Conservation (phyloP, 2,797 vertebrate genomes). For the Synanceia verrucosa region DNA sequence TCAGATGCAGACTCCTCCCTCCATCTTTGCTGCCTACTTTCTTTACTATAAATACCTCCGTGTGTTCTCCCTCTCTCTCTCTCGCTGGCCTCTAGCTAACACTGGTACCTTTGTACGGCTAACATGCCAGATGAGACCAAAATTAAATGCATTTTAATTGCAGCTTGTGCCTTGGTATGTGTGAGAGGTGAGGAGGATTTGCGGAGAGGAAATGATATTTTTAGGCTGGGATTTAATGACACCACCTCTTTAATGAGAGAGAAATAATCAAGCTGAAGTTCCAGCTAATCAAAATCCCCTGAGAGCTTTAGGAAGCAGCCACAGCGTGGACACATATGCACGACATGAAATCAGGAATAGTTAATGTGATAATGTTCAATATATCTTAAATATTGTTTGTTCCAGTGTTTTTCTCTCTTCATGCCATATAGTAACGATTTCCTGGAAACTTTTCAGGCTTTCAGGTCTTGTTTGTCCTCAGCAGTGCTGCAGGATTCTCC, state of each 20-base stretch:
- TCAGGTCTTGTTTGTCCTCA: neutral
- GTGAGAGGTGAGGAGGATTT: constrained; percentile 51
- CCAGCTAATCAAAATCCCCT: neutral
- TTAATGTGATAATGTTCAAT: neutral
- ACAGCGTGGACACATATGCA: neutral
- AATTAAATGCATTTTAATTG: constrained; percentile 75
- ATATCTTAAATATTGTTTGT: neutral
- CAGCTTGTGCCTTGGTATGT: constrained; percentile 35
- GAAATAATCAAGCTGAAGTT: constrained; percentile 10
- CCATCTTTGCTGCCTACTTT: constrained; percentile 28
- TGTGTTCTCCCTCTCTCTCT: constrained; percentile 48
- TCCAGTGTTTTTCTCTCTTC: neutral
- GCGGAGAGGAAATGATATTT: constrained; percentile 58
- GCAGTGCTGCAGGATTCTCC: neutral
- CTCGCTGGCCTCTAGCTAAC: constrained; percentile 61
- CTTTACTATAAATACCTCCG: constrained; percentile 59
- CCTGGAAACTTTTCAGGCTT: neutral
- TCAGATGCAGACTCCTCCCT: constrained; percentile 30
- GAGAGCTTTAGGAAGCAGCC: neutral
- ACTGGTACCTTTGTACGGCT: constrained; percentile 75
- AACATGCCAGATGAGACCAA: constrained; percentile 72
- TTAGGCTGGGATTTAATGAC: constrained; percentile 33
- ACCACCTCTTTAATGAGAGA: constrained; percentile 26
- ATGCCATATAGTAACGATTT: neutral
- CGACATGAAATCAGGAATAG: neutral